A percentile compares a stretch with the other conserved stretches of the same genome.
Evolutionary conservation across 2,113 vertebrate genomes (phyloP).

Genomic region (Varanus salvator): DNA sequence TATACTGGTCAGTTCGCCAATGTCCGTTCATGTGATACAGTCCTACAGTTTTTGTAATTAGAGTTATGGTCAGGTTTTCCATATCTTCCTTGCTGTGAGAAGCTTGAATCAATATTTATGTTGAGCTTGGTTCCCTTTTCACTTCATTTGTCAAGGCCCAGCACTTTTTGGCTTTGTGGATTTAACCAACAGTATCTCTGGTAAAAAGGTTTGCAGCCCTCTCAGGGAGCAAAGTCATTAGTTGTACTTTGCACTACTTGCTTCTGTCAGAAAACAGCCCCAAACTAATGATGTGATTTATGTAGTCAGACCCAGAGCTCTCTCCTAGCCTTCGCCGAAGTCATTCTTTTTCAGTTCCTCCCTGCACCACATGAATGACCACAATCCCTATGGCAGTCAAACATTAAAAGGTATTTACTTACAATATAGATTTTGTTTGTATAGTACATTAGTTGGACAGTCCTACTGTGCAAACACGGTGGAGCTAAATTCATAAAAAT

Average conservation of each 20-base stretch:
- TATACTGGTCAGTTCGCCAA: background rate
- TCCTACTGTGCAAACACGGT: slow-evolving; percentile 37
- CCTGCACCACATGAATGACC: slow-evolving; percentile 30
- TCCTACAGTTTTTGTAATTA: background rate
- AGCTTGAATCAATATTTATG: slow-evolving; percentile 55
- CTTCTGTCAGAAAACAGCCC: slow-evolving; percentile 51
- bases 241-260: slow-evolving; percentile 14
- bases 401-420: slow-evolving; percentile 54
- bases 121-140: slow-evolving; percentile 41
- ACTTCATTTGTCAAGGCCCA: slow-evolving; percentile 34
- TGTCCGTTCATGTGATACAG: background rate
- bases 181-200: slow-evolving; percentile 42
- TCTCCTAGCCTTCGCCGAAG: slow-evolving; percentile 34
- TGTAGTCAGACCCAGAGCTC: slow-evolving; percentile 1
- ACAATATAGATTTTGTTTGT: slow-evolving; percentile 53
- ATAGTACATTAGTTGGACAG: slow-evolving; percentile 57
- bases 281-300: slow-evolving; percentile 61
- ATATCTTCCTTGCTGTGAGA: slow-evolving; percentile 32
- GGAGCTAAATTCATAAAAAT: slow-evolving; percentile 41
- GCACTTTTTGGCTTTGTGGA: slow-evolving; percentile 29
- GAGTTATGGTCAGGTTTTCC: slow-evolving; percentile 15
- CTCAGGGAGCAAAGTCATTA: slow-evolving; percentile 43
- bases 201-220: slow-evolving; percentile 33
- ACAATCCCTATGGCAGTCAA: slow-evolving; percentile 32
- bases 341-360: slow-evolving; percentile 16